Conservation (phyloP, 53 echinoderm and acorn worm genomes). For the Holothuria scabra region DNA sequence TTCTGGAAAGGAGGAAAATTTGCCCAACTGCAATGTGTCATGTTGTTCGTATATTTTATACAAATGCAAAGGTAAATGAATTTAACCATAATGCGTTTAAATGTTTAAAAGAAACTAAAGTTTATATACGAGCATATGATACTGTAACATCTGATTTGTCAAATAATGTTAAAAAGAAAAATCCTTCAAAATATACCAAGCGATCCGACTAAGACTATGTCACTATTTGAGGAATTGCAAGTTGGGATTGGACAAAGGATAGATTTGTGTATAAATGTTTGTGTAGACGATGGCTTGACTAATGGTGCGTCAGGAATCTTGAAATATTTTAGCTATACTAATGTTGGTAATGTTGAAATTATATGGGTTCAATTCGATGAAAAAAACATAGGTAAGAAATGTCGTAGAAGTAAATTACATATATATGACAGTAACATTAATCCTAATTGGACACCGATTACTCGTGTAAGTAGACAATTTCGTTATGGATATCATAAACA, state of each 20-base stretch:
- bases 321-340: background rate
- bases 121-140: too few species aligned
- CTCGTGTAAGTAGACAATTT: background rate
- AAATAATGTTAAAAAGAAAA: too few species aligned
- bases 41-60: too few species aligned
- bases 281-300: constrained; percentile 10
- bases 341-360: background rate
- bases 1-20: too few species aligned
- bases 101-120: too few species aligned
- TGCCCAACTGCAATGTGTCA: too few species aligned
- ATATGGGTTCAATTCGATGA: constrained; percentile 30
- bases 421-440: background rate
- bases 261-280: constrained; percentile 24
- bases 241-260: background rate
- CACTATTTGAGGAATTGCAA: too few species aligned
- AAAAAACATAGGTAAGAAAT: background rate
- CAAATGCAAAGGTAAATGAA: too few species aligned
- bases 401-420: background rate
- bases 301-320: constrained; percentile 37
- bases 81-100: too few species aligned
- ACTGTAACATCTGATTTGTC: too few species aligned
- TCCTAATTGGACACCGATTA: background rate
- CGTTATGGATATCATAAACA: background rate
- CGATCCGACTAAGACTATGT: too few species aligned
- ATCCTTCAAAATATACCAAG: too few species aligned